Base-by-base conservation (phyloP, 2,113 vertebrate species). In the Porphyrio hochstetteri region DNA sequence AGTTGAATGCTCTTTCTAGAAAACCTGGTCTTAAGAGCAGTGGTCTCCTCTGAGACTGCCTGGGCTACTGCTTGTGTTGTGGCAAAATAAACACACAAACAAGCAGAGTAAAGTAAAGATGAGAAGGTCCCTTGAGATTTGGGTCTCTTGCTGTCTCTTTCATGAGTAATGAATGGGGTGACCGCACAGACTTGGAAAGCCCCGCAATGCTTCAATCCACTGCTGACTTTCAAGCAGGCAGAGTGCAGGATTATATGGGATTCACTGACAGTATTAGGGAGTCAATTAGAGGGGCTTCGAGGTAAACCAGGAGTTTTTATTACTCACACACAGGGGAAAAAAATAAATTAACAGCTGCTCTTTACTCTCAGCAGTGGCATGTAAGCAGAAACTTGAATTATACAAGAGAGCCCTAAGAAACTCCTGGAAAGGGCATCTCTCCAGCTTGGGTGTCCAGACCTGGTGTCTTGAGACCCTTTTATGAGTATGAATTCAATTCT, bases 31-130 rank as follows among this genome's bases (percentile, higher is more conserved):
- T 86, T 96, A 88, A 82, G 87, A 88, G 89, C 63, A 64, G 24
- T 76, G 42, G 79, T 89, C 20, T 96, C 85, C 74, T 93, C 59
- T 93, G 95, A 89, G 60, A 91, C 77, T 5, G 35, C 52, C 68
- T 89, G 42, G 88, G 74, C 81, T 94, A 44, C 86, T 95, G 88
- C 64, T 85, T 91, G 87, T 95, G 60, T 92, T 97, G 90, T 63
- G 90, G 94, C 92, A 97, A 96, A 95, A 95, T 86, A 97, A 98
- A 97, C 44, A 46, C 44, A 46, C 95, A 97, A 98, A 97, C 91
- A 97, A 97, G 91, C 76, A 97, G 80, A 97, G 88, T 74, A 94
- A 96, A 96, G 94, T 86, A 97, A 97, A 98, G 94, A 97, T 96
- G 93, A 97, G 92, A 95, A 88, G 38, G 82, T 86, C 95, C 84